A percentile compares a stretch with the other conserved stretches of the same genome.
Conservation (phyloP, 2,888 invertebrate species). For the Xestia c-nigrum region DNA sequence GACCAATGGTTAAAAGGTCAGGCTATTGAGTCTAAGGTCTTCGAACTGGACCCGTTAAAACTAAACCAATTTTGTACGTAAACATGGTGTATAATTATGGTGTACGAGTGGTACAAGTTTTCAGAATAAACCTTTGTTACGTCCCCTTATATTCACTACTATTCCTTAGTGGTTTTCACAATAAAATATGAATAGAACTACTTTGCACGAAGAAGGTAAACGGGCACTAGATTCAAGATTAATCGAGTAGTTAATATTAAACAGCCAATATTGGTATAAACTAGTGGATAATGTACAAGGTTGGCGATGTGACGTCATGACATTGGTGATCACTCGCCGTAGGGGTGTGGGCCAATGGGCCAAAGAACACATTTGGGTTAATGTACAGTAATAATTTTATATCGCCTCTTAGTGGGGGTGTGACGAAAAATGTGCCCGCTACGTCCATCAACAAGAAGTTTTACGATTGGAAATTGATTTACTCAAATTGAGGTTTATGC, state of each 20-base stretch:
- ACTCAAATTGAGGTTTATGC: slow-evolving; percentile 27
- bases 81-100: not conserved
- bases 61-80: not conserved
- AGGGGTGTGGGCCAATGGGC: slow-evolving; percentile 63
- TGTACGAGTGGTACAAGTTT: not conserved
- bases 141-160: not conserved
- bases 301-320: slow-evolving; percentile 61
- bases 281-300: slow-evolving; percentile 42
- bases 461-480: slow-evolving; percentile 54
- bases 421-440: slow-evolving; percentile 38
- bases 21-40: not conserved
- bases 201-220: slow-evolving; percentile 23
- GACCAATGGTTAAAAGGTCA: not conserved
- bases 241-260: slow-evolving; percentile 46
- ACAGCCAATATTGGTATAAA: slow-evolving; percentile 41
- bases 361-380: slow-evolving; percentile 64
- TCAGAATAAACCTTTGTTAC: not conserved
- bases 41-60: not conserved
- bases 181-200: slow-evolving; percentile 23
- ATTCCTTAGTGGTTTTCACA: not conserved
- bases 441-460: slow-evolving; percentile 35
- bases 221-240: slow-evolving; percentile 36
- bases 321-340: slow-evolving; percentile 52
- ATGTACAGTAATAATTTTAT: slow-evolving; percentile 60
- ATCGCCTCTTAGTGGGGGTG: slow-evolving; percentile 45